Conservation (phyloP, 2,888 invertebrate species). For the Leptinotarsa peninsularis region DNA sequence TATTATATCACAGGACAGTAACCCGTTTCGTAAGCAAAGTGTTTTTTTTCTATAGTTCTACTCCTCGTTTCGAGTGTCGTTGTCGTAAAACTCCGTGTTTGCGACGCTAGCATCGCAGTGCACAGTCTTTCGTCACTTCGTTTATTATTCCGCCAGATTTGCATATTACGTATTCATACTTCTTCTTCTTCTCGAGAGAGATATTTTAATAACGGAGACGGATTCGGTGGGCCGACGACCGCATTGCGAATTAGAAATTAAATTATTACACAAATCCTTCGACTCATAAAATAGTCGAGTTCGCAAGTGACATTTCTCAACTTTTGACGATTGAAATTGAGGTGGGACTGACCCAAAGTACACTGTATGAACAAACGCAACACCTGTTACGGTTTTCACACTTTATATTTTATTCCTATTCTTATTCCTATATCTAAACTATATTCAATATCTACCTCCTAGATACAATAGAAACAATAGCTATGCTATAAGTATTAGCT, state of each 20-base stretch:
- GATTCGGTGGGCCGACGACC: constrained; percentile 35
- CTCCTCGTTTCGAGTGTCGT: background rate
- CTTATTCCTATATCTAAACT: no score
- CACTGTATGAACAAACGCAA: no score
- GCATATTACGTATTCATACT: constrained; percentile 52
- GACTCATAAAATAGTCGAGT: background rate
- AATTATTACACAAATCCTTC: background rate
- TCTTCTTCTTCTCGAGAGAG: constrained; percentile 45
- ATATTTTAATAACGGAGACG: constrained; percentile 53
- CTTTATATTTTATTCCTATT: no score
- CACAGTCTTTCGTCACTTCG: constrained; percentile 45
- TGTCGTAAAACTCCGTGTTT: constrained; percentile 22
- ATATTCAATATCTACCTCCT: no score
- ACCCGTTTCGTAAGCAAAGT: constrained; percentile 5
- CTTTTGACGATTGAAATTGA: no score
- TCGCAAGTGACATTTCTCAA: background rate
- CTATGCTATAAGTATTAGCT: no score
- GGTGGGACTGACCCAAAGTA: no score
- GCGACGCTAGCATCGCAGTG: constrained; percentile 29
- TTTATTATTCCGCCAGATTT: constrained; percentile 53
- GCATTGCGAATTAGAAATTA: constrained; percentile 37
- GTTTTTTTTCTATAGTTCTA: background rate
- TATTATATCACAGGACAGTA: constrained; percentile 2
- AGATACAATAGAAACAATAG: no score
- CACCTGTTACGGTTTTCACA: no score